Percentiles rank a stretch among this genome's conserved stretches.
phyloP scores from a whole-genome alignment of 2,113 vertebrate genomes.

The Charadrius vociferus region DNA sequence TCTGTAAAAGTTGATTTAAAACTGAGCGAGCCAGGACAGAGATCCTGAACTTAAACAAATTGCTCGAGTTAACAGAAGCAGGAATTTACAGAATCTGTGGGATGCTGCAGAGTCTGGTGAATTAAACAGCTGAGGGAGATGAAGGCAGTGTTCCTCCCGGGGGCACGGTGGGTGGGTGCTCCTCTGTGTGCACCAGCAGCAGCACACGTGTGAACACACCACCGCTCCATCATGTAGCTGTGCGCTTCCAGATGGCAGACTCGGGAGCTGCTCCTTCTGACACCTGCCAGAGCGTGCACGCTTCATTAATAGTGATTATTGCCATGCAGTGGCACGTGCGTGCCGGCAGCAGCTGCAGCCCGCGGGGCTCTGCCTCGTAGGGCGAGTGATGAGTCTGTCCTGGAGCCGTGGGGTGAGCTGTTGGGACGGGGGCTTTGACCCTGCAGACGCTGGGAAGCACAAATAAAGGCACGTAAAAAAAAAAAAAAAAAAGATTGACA shows the following conservation, averaged over 20 bases:
- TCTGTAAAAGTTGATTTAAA: background rate
- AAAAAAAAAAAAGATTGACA: too few relatives aligned
- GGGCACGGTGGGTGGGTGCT: background rate
- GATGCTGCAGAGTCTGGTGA: background rate
- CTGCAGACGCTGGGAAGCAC: accelerated
- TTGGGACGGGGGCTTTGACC: background rate
- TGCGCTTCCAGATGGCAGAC: background rate
- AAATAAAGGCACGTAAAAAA: background rate
- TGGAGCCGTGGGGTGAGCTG: background rate
- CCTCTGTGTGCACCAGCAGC: background rate
- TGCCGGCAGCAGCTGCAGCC: background rate
- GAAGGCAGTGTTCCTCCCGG: accelerated
- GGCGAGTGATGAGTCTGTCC: background rate
- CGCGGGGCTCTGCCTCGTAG: accelerated
- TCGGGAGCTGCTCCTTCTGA: background rate
- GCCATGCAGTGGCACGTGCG: background rate
- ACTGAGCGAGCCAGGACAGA: background rate
- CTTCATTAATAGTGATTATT: background rate
- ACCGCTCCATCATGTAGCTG: background rate
- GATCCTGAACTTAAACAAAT: background rate
- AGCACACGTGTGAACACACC: accelerated
- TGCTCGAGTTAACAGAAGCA: background rate
- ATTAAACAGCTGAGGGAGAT: background rate
- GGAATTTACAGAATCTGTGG: background rate
- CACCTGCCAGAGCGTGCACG: background rate